phyloP scores from a whole-genome alignment of 2,797 vertebrate species.

The Pyrocephalus nanus region DNA sequence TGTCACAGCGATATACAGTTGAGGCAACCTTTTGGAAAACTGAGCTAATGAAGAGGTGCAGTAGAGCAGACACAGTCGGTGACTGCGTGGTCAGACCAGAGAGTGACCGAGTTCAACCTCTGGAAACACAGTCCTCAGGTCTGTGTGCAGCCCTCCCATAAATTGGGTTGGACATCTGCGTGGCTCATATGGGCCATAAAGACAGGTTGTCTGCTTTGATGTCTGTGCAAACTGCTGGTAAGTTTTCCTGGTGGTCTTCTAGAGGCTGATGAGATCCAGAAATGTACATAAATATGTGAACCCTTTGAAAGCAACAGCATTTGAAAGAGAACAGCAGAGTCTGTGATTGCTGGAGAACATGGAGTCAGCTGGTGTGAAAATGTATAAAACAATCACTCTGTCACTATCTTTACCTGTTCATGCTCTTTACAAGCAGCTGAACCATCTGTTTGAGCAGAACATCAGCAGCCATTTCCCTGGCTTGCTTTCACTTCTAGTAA shows the following conservation, averaged over 20 bases:
- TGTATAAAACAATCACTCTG: background rate
- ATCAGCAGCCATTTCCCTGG: background rate
- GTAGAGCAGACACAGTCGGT: background rate
- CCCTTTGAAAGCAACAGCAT: background rate
- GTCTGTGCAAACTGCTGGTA: background rate
- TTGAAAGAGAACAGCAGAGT: background rate
- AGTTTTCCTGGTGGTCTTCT: background rate
- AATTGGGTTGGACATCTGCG: fast-evolving
- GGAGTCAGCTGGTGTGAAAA: background rate
- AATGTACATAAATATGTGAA: background rate
- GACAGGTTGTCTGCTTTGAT: background rate
- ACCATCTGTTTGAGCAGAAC: background rate
- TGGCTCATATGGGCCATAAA: background rate
- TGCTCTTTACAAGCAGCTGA: background rate
- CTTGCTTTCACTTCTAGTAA: background rate
- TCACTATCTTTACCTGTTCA: background rate
- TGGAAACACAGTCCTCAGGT: background rate
- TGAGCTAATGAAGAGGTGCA: background rate
- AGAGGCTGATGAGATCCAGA: background rate
- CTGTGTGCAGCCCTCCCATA: background rate
- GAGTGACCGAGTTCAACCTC: background rate
- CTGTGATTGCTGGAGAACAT: background rate
- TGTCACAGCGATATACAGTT: background rate
- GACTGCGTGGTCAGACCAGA: background rate
- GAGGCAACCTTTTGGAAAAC: slow-evolving; percentile 49